phyloP scores from a whole-genome alignment of 2,113 vertebrate species.

The Lophotis ruficrista region DNA sequence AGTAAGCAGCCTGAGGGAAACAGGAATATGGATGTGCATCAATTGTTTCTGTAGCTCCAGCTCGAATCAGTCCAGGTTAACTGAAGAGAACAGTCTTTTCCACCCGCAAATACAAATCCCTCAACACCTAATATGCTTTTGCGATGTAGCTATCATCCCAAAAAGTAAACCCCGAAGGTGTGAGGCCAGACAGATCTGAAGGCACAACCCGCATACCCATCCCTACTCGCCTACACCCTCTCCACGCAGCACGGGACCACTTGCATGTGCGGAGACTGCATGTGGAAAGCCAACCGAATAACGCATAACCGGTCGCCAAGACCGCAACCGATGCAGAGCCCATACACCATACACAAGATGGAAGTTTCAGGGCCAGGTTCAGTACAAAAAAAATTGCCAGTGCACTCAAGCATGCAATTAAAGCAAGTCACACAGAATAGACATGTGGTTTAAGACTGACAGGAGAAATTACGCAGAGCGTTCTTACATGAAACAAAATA shows the following conservation, averaged over 20 bases:
- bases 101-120: background rate
- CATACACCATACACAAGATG: background rate
- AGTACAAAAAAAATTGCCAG: background rate
- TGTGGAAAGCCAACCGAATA: background rate
- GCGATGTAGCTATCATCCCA: background rate
- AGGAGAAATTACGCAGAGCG: background rate
- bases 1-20: conserved; percentile 22
- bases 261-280: background rate
- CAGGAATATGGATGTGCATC: conserved; percentile 10
- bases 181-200: background rate
- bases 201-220: background rate
- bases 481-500: conserved; percentile 14
- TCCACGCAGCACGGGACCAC: rapidly evolving
- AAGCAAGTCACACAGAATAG: conserved; percentile 6
- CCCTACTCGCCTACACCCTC: background rate
- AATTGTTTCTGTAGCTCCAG: conserved; percentile 28
- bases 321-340: rapidly evolving
- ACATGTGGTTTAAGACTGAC: background rate
- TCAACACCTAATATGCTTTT: background rate
- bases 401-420: background rate
- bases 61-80: background rate
- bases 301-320: background rate
- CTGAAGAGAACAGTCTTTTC: background rate
- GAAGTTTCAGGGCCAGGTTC: background rate
- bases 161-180: background rate